A percentile compares a stretch with the other conserved stretches of the same genome.
These are phyloP conservation scores for Vireo griseus DNA, from an alignment of 2,797 vertebrate genomes.

Conservation along the genomic window DNA sequence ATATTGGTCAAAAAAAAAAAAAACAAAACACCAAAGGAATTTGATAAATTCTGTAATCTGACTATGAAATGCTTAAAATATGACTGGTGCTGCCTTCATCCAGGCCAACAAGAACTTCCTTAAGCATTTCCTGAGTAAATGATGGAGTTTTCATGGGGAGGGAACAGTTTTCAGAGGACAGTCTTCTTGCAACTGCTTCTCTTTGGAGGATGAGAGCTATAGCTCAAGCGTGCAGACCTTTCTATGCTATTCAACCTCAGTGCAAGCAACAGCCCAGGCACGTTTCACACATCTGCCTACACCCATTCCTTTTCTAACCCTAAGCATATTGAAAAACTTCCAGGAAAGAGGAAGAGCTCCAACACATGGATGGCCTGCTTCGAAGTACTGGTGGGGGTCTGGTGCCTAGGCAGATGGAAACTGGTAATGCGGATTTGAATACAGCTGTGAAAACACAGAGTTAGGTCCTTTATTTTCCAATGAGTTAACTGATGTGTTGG, in stretches of 20 bases:
- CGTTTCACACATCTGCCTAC: not conserved
- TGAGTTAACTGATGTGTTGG: not conserved
- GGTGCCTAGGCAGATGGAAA: not conserved
- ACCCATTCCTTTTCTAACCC: not conserved
- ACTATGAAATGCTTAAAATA: not conserved
- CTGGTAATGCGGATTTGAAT: not conserved
- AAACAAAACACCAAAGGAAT: not conserved
- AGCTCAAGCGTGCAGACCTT: not conserved
- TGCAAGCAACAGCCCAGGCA: not conserved
- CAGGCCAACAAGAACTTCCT: not conserved
- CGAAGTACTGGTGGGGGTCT: not conserved
- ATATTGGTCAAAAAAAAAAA: not conserved
- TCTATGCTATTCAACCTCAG: not conserved
- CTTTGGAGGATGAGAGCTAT: not conserved
- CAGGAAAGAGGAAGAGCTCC: not conserved
- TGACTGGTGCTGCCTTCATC: not conserved
- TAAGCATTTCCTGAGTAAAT: not conserved
- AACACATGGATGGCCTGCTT: rapidly evolving
- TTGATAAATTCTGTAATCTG: not conserved
- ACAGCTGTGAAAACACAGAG: not conserved
- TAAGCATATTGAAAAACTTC: not conserved
- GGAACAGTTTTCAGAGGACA: not conserved
- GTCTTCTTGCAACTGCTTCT: not conserved
- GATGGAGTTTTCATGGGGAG: not conserved
- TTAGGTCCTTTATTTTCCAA: not conserved